Conservation (phyloP, 2,113 vertebrate species). For the Sebastes fasciatus region DNA sequence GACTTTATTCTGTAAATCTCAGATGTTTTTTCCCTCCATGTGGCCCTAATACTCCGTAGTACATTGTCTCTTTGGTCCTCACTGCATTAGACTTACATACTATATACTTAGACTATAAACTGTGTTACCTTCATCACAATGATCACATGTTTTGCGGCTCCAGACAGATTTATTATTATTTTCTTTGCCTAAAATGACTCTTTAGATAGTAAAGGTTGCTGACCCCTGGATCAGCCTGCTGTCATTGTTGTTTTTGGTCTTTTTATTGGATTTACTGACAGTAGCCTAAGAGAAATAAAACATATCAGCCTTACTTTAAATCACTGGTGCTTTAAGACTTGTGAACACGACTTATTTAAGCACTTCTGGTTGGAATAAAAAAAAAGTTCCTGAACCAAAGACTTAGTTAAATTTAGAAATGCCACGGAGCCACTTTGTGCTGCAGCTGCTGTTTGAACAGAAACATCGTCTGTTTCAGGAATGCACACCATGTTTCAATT, state of each 20-base stretch:
- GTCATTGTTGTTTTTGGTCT: not conserved
- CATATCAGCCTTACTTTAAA: not conserved
- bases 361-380: not conserved
- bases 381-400: conserved; percentile 5
- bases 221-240: not conserved
- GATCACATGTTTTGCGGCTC: too few species aligned
- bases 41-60: too few species aligned
- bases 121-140: too few species aligned
- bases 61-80: too few species aligned
- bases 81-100: too few species aligned
- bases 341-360: conserved; percentile 25
- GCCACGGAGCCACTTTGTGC: conserved; percentile 10
- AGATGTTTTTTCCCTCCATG: too few species aligned
- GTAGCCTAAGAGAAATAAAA: not conserved
- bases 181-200: too few species aligned
- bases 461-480: conserved; percentile 2
- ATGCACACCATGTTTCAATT: not conserved
- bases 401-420: conserved; percentile 35
- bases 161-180: too few species aligned
- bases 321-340: not conserved
- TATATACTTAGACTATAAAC: too few species aligned
- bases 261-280: not conserved
- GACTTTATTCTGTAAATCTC: too few species aligned
- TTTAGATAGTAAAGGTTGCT: too few species aligned
- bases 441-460: conserved; percentile 16